Evolutionary conservation across 2,113 vertebrate species (phyloP), one percentile per base, ranked within the genome.

Genomic region (Rhabdomys dilectus): DNA sequence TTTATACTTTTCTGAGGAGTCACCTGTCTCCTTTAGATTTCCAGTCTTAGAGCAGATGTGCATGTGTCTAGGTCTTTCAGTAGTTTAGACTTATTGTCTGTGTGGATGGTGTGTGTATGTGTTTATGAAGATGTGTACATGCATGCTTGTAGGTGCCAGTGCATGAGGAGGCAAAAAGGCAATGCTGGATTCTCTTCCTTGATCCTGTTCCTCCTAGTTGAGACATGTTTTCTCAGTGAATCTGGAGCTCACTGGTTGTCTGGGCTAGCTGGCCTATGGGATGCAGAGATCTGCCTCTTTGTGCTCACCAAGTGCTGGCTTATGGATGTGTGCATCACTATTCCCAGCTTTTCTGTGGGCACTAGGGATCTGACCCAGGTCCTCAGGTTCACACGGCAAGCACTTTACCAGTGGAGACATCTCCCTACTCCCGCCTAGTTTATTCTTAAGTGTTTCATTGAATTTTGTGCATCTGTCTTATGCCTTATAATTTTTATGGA

Each of bases 391-490:
- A 31, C 26, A 5, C 0, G 60, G 1, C n/a, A 19, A 45, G 82
- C 39, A 64, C 58, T 85, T 85, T 42, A 39, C 39, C 39, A 34
- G 2, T 34, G 42, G 42, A 51, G 12, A 15, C n/a, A 8, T 31
- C 82, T 34, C 39, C 60, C 26, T 10, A 45, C 60, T n/a, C 15
- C 39, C 8, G 4, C 16, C n/a, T 15, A 7, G 24, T 45, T 19
- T 85, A 64, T 31, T 62, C n/a, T 62, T 64, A 85, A 64, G 26
- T 21, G 39, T 66, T 9, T 64, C 39, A 66, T 64, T 45, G 48
- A 78, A 12, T 88, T 75, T 93, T 78, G 42, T 78, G 72, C 12
- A 78, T 88, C 60, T 82, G 19, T 68, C 68, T 88, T 80, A 93
- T 77, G 36, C 51, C 48, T 45, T 68, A 36, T 66, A 31, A 51